These are phyloP conservation scores for Ferrisia virgata DNA, from an alignment of 2,888 invertebrate species.

Conservation along the genomic window DNA sequence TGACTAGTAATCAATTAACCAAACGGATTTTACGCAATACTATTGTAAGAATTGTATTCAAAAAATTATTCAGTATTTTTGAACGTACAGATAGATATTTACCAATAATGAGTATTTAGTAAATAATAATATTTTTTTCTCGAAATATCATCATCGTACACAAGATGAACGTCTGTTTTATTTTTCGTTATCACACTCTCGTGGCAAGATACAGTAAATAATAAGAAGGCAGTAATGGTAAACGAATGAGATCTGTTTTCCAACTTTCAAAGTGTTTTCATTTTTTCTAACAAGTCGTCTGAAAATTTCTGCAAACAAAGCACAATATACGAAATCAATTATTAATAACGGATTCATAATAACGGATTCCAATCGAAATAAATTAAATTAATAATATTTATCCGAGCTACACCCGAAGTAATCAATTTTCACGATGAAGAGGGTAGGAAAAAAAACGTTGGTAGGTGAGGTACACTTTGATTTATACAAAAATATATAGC, in stretches of 20 bases:
- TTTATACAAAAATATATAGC: neutral
- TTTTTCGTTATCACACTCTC: conserved; percentile 19
- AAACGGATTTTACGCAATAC: neutral
- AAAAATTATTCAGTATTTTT: neutral
- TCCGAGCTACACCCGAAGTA: neutral
- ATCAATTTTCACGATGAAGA: neutral
- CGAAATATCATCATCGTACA: neutral
- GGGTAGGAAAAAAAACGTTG: neutral
- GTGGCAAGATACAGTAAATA: conserved; percentile 36
- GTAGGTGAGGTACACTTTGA: neutral
- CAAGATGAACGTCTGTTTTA: neutral
- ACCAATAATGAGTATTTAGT: conserved; percentile 12
- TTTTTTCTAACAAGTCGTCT: conserved; percentile 33
- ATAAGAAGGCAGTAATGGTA: conserved; percentile 34
- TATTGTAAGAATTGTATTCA: neutral
- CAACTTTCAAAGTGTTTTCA: conserved; percentile 40
- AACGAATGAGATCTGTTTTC: conserved; percentile 25
- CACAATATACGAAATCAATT: neutral
- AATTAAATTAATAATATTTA: neutral
- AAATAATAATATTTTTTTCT: neutral
- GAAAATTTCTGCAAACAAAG: conserved; percentile 30
- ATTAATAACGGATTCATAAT: neutral
- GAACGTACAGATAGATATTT: neutral
- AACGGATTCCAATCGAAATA: neutral
- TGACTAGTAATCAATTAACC: neutral